Base-by-base conservation (phyloP, 1,140 invertebrate species). In the Drosophila dunni region DNA sequence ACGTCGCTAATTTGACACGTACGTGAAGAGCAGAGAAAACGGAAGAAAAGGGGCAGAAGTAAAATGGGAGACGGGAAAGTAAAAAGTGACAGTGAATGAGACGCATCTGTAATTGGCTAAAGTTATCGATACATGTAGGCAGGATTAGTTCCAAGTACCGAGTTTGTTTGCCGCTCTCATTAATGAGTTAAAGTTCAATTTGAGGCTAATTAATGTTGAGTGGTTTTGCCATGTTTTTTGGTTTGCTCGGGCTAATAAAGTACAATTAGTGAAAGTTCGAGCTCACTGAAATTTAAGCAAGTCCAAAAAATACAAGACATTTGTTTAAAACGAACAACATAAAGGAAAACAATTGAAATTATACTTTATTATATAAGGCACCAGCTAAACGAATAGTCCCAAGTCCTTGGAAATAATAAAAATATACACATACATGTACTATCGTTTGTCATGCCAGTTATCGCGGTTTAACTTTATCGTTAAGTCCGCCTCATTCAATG, bases 1-100 rank as follows among this genome's bases (percentile, higher is more conserved):
- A 84, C 81, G 81, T 84, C 81, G 81, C 81, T 84, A 84, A 84
- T 84, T 84, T 84, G 81, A 84, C 81, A 84, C 81, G 81, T 84
- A 84, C 81, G 81, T 79, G 80, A 79, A 79, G 46, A 70, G n/a
- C n/a, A n/a, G 71, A 64, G 24, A 29, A 6, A 29, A 29, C 2
- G 2, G 24, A 29, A 29, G 24, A 29, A 29, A 29, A 29, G 24
- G 6, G 6, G 4, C 4, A 29, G 24, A 29, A 29, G 24, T 29
- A 29, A 29, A 29, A n/a, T n/a, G n/a, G n/a, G n/a, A 2, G 80
- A 60, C 56, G 45, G 61, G 58, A 53, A 63, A 57, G 42, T 38
- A 64, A 62, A 57, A 36, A 57, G 53, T 20, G 51, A 11, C 17
- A 57, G 44, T 33, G 44, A 48, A 48, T 15, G 20, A 67, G 64